A percentile compares a stretch with the other conserved stretches of the same genome.
phyloP scores from a whole-genome alignment of 35 echinoderm and acorn worm genomes.

The Stichopus chloronotus region DNA sequence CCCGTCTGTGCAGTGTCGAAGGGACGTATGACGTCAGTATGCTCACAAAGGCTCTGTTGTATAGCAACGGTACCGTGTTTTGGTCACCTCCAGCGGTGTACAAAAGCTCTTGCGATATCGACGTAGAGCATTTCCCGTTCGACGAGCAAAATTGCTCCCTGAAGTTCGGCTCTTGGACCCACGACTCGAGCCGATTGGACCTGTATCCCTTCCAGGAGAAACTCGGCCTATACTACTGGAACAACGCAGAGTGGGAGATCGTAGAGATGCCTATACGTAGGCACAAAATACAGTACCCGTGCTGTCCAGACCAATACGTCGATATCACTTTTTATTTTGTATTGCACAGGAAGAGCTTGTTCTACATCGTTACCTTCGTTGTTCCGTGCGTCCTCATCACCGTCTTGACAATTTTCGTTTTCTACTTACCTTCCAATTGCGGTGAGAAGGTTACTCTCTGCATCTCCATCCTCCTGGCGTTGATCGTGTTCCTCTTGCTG shows the following conservation, averaged over 20 bases:
- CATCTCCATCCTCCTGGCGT: conserved; percentile 89
- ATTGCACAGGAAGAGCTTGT: conserved; percentile 85
- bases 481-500: conserved; percentile 95
- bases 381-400: conserved; percentile 88
- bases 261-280: conserved; percentile 81
- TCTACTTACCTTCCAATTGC: conserved; percentile 90
- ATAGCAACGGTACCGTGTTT: conserved; percentile 75
- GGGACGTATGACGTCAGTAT: conserved; percentile 66
- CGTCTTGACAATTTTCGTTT: conserved; percentile 87
- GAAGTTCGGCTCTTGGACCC: conserved; percentile 96
- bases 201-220: conserved; percentile 58
- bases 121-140: conserved; percentile 89
- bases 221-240: conserved; percentile 74
- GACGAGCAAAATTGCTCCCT: conserved; percentile 91
- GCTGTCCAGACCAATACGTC: conserved; percentile 75
- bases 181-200: conserved; percentile 85
- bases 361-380: conserved; percentile 94
- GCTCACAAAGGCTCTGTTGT: conserved; percentile 70
- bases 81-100: conserved; percentile 91
- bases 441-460: conserved; percentile 91
- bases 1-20: conserved; percentile 62
- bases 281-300: conserved; percentile 78
- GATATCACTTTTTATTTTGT: conserved; percentile 88
- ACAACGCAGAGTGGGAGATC: conserved; percentile 92
- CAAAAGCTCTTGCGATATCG: conserved; percentile 84